phyloP scores from a whole-genome alignment of 30 jellyfish, hydroid and myxozoan species.

The Chrysaora quinquecirrha region DNA sequence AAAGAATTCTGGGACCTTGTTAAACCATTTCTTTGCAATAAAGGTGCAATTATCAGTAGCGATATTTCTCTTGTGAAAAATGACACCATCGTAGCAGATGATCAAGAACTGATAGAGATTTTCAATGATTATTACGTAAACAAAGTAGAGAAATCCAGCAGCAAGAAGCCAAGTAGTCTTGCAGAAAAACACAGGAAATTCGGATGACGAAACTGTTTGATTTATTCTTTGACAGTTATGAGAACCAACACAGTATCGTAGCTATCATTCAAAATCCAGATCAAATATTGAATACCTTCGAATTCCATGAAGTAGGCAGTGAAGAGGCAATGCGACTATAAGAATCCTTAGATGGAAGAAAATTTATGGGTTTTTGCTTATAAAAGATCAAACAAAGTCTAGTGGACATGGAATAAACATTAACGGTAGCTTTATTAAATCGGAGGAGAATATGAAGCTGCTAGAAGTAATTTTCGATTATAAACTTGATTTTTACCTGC shows the following conservation, averaged over 20 bases:
- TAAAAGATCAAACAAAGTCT: background rate
- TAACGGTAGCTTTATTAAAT: background rate
- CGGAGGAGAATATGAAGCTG: conserved; percentile 12
- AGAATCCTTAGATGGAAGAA: conserved; percentile 16
- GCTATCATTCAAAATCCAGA: conserved; percentile 20
- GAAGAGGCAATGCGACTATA: conserved; percentile 2
- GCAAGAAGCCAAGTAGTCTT: conserved; percentile 23
- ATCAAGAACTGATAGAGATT: conserved; percentile 41
- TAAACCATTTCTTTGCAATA: too few relatives aligned
- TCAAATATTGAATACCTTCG: background rate
- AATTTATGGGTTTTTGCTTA: conserved; percentile 7
- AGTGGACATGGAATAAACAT: conserved; percentile 4
- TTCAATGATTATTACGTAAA: conserved; percentile 39
- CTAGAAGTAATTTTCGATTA: conserved; percentile 25
- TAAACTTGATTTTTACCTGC: background rate
- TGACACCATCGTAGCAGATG: conserved; percentile 37
- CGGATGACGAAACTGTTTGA: background rate
- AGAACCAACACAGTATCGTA: conserved; percentile 20
- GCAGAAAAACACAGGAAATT: background rate
- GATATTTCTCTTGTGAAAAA: conserved; percentile 44
- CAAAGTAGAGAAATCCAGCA: conserved; percentile 36
- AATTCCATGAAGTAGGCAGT: background rate
- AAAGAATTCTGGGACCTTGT: background rate
- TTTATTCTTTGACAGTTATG: background rate
- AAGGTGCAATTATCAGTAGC: conserved; percentile 9